phyloP scores from a whole-genome alignment of 1,140 invertebrate species.

The Heliconius eleuchia region DNA sequence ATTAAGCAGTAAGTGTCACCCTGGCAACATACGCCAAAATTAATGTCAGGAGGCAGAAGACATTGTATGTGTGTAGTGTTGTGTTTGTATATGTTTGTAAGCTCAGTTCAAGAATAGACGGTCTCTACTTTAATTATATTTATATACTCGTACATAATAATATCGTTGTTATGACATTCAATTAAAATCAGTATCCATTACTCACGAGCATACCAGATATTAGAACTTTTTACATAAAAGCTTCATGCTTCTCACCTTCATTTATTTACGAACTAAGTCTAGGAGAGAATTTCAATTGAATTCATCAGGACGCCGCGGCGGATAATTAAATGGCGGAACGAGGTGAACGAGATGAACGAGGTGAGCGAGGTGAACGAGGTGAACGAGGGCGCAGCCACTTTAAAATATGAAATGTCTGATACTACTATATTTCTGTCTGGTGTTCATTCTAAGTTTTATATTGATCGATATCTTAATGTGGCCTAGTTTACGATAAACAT shows the following conservation, averaged over 20 bases:
- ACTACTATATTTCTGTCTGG: neutral
- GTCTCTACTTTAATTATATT: too few relatives aligned
- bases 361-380: neutral
- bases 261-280: neutral
- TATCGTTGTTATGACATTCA: too few relatives aligned
- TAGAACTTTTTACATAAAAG: neutral
- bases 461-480: neutral
- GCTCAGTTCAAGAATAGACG: too few relatives aligned
- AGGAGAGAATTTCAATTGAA: neutral
- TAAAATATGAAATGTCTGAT: neutral
- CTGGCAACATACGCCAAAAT: too few relatives aligned
- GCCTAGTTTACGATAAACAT: neutral
- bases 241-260: neutral
- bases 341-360: neutral
- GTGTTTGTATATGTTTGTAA: too few relatives aligned
- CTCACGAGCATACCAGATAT: neutral
- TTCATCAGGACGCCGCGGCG: neutral
- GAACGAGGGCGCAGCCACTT: neutral
- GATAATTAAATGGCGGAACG: slow-evolving; percentile 5
- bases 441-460: neutral
- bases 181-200: too few relatives aligned
- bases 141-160: too few relatives aligned
- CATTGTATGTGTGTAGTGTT: too few relatives aligned
- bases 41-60: too few relatives aligned
- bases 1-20: too few relatives aligned